These are phyloP conservation scores for Azemiops feae DNA, from an alignment of 2,113 vertebrate genomes.

Conservation along the genomic window DNA sequence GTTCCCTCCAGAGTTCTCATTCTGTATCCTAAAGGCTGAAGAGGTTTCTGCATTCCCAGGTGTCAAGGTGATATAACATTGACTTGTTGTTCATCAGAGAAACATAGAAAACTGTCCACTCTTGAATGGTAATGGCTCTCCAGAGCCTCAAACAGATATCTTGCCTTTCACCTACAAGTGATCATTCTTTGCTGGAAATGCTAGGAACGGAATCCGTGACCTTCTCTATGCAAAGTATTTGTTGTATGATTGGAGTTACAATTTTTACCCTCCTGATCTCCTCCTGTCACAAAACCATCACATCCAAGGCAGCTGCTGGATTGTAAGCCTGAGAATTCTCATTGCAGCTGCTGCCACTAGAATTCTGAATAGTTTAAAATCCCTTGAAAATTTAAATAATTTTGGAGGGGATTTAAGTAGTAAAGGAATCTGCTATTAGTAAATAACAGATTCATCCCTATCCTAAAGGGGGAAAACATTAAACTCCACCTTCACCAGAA, in stretches of 20 bases:
- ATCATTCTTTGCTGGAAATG: neutral
- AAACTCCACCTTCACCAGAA: neutral
- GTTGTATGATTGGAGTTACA: neutral
- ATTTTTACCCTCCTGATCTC: neutral
- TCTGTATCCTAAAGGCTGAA: neutral
- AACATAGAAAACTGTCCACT: neutral
- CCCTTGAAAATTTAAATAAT: neutral
- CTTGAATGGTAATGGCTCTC: neutral
- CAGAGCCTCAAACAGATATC: neutral
- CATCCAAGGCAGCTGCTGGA: neutral
- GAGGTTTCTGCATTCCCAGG: neutral
- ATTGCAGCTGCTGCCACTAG: neutral
- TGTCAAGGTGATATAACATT: neutral
- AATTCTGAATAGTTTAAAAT: neutral
- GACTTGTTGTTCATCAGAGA: neutral
- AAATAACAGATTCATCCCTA: neutral
- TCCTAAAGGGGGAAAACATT: neutral
- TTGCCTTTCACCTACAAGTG: neutral
- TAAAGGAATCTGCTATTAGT: neutral
- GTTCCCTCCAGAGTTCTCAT: neutral
- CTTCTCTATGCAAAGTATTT: neutral
- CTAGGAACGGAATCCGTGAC: neutral
- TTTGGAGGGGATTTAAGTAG: neutral
- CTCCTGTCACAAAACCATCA: neutral
- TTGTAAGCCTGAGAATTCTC: neutral